Base-by-base conservation (phyloP, 2,888 invertebrate genomes). In the Eudemis profundana region DNA sequence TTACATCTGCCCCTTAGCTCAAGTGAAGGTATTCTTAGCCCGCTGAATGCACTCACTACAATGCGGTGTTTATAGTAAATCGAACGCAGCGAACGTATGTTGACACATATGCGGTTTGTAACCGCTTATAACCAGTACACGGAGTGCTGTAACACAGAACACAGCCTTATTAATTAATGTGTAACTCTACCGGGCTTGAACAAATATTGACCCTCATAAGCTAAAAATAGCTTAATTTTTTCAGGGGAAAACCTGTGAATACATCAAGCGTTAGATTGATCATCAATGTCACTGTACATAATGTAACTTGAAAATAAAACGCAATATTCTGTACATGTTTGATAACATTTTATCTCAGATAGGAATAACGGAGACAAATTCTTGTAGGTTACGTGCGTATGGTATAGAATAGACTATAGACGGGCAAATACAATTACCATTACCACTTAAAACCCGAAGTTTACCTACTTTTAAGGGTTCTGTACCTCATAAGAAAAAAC, bases 1-100 rank as follows among this genome's bases (percentile, higher is more conserved):
- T n/a, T n/a, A n/a, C n/a, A n/a, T n/a, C n/a, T n/a, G n/a, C n/a
- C n/a, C n/a, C n/a, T 21, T n/a, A 47, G 12, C n/a, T 21, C 7
- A 47, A 50, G 40, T 15, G 8, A 56, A 21, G 38, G 21, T 61
- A 33, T 17, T 33, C 23, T 64, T 50, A 36, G 23, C 50, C 21
- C 29, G 71, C 73, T 74, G 75, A 76, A 79, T 78, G 75, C 73
- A 78, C 78, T 76, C 79, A 66, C 74, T 72, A 78, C 79, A 79
- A 78, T 78, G 74, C 69, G 57, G 53, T 68, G 66, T 69, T 69
- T 68, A 64, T 69, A n/a, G n/a, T n/a, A 69, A 69, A 68, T 69
- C 64, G 47, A 63, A 27, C 27, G 59, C 42, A 10, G 67, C 42
- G 40, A n/a, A n/a, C 33, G 33, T n/a, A 61, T 68, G 64, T 68